Conservation (phyloP, 1,140 invertebrate genomes). For the Portunus trituberculatus region DNA sequence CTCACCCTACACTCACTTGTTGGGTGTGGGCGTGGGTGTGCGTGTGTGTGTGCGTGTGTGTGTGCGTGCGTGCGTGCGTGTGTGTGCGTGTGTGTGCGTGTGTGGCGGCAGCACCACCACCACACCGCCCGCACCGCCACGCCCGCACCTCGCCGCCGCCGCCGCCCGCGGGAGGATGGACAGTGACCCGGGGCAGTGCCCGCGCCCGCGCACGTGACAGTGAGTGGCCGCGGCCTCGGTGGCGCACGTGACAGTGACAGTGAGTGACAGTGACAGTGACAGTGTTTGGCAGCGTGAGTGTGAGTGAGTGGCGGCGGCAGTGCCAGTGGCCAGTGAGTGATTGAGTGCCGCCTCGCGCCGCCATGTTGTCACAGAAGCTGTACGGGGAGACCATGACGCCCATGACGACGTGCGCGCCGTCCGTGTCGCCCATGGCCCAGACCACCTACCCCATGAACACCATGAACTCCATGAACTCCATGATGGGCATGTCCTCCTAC, state of each 20-base stretch:
- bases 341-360: background rate
- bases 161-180: background rate
- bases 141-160: no score
- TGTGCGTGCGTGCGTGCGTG: conserved; percentile 39
- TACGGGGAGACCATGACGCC: conserved; percentile 77
- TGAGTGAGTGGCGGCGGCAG: conserved; percentile 46
- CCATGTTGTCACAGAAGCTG: conserved; percentile 77
- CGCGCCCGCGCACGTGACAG: conserved; percentile 22
- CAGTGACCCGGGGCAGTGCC: conserved; percentile 62
- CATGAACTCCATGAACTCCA: conserved; percentile 77
- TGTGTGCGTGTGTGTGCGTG: background rate
- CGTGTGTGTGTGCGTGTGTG: background rate
- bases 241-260: conserved; percentile 64
- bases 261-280: background rate
- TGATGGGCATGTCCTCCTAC: conserved; percentile 77
- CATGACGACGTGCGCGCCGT: conserved; percentile 74
- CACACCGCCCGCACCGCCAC: background rate
- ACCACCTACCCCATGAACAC: conserved; percentile 75
- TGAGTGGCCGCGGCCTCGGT: background rate
- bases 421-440: conserved; percentile 77
- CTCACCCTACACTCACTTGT: no score
- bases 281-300: conserved; percentile 50
- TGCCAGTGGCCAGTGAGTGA: background rate
- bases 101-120: background rate
- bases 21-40: no score